Conservation (phyloP, 2,113 vertebrate genomes). For the Lamprologus callipterus region DNA sequence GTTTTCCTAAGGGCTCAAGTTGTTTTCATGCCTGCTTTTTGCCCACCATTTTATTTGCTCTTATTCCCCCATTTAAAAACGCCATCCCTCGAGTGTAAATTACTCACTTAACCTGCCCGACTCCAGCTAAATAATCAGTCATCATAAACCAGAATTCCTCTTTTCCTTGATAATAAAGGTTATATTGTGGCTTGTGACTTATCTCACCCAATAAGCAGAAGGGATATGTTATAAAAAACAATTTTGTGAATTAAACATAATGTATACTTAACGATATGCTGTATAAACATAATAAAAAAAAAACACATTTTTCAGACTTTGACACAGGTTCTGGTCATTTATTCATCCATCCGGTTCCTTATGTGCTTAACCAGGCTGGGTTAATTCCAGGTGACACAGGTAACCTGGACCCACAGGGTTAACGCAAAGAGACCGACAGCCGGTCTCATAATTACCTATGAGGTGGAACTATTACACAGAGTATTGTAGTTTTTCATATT, state of each 20-base stretch:
- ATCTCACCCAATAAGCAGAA: slow-evolving; percentile 58
- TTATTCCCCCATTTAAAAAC: background rate
- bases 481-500: background rate
- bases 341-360: background rate
- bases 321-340: background rate
- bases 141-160: slow-evolving; percentile 1
- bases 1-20: background rate
- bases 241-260: slow-evolving; percentile 64
- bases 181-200: slow-evolving; percentile 55
- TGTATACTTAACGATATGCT: slow-evolving; percentile 74
- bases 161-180: slow-evolving; percentile 25
- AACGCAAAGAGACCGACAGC: background rate
- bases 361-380: rapidly evolving
- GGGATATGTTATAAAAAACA: slow-evolving; percentile 49
- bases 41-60: background rate
- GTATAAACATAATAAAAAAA: slow-evolving; percentile 70
- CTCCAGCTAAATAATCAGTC: slow-evolving; percentile 4
- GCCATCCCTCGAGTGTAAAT: background rate
- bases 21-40: background rate
- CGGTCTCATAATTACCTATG: background rate
- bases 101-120: background rate
- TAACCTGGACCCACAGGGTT: background rate
- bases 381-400: background rate
- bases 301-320: slow-evolving; percentile 71
- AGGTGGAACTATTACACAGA: background rate